A percentile compares a stretch with the other conserved stretches of the same genome.
phyloP scores from a whole-genome alignment of 2,888 invertebrate species.

The Serripes groenlandicus region DNA sequence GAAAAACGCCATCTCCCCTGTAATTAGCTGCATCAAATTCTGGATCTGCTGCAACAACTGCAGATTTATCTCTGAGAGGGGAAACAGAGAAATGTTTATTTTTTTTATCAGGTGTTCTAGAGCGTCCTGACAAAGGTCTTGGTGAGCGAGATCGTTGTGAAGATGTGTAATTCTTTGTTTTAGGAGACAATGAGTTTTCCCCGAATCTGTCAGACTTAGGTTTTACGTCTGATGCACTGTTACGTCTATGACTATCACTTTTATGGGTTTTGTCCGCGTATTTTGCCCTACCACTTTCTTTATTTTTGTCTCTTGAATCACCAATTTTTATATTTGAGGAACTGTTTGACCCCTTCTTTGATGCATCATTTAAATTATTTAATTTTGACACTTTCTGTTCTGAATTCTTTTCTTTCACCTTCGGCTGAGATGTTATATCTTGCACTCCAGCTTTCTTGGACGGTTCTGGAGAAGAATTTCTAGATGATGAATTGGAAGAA shows the following conservation, averaged over 20 bases:
- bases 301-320: neutral
- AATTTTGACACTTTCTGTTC: neutral
- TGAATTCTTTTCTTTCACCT: neutral
- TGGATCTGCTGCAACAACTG: constrained; percentile 52
- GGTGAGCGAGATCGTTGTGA: constrained; percentile 8
- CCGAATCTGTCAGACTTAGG: neutral
- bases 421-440: neutral
- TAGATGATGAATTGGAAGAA: constrained; percentile 12
- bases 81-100: neutral
- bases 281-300: neutral
- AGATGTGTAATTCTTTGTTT: neutral
- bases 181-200: constrained; percentile 1
- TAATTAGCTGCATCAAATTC: constrained; percentile 66
- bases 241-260: neutral
- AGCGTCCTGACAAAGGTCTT: neutral
- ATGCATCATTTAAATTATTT: neutral
- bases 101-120: constrained; percentile 5
- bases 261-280: neutral
- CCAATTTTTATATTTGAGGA: too few species aligned
- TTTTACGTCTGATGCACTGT: neutral
- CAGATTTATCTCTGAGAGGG: neutral
- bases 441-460: neutral
- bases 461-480: constrained; percentile 17
- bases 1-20: constrained; percentile 27
- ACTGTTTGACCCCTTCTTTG: neutral